Conservation (phyloP, 2,888 invertebrate species). For the Scrobipalpa atriplicella region DNA sequence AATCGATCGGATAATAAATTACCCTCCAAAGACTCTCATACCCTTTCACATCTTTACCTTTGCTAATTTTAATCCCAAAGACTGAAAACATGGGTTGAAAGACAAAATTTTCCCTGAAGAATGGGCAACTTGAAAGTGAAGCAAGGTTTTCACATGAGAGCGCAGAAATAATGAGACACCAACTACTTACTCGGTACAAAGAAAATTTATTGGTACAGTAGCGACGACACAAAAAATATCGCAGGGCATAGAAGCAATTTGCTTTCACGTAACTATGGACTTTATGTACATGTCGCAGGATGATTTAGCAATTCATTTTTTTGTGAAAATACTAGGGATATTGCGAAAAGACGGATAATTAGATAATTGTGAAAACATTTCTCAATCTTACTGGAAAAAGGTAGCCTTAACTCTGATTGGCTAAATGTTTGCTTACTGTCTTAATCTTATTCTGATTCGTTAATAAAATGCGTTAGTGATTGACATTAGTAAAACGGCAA, state of each 20-base stretch:
- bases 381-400: no score
- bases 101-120: constrained; percentile 35
- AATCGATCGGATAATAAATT: no score
- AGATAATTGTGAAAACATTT: no score
- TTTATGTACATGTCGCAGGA: no score
- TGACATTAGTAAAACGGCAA: no score
- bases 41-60: constrained; percentile 38
- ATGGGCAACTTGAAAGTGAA: constrained; percentile 46
- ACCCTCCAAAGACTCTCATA: not conserved
- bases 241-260: constrained; percentile 37
- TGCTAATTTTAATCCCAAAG: constrained; percentile 8
- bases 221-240: constrained; percentile 27
- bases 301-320: no score
- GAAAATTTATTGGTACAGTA: constrained; percentile 41
- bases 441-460: no score
- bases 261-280: constrained; percentile 28
- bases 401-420: no score
- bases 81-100: constrained; percentile 9
- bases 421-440: no score
- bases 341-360: no score
- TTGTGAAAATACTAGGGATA: no score
- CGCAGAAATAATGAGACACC: constrained; percentile 70
- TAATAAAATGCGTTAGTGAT: no score
- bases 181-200: constrained; percentile 61
- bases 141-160: constrained; percentile 60